Base-by-base conservation (phyloP, 2,113 vertebrate species). In the Channa maculata region DNA sequence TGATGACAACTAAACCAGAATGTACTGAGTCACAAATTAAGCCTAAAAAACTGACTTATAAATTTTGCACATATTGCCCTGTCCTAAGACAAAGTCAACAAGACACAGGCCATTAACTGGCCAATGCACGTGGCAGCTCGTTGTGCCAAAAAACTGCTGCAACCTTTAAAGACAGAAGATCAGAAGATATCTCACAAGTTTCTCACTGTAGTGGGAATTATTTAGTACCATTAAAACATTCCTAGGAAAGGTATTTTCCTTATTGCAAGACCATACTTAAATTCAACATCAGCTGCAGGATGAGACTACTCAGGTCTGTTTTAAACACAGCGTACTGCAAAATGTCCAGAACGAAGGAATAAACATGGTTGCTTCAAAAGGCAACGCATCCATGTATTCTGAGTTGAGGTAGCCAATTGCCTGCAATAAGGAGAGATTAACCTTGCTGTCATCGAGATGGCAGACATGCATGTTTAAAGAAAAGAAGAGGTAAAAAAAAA, bases 381-480 rank as follows among this genome's bases (percentile, higher is more conserved):
- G 24, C 24, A 24, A 24, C 45, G 75, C 66, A 71, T 65, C 72
- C 39, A 37, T 9, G 58, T 48, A 86, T 90, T 65, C 39, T 84
- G 84, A 86, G 71, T 54, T 36, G 52, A 84, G 61, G 53, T 52
- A 79, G 61, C 65, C 73, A 67, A 53, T 80, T 79, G 43, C 48
- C 46, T 84, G 84, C 48, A 5, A n/a, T 9, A 71, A 85, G 84
- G 85, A 88, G 79, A 93, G 92, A 94, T 93, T 95, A 95, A 94
- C 94, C 95, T 94, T 93, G 92, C 91, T 90, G 86, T 77, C 85
- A 61, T 88, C 36, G 58, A 70, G 80, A 86, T 71, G 87, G 79
- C 79, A 91, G 80, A 91, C 79, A 52, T 61, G 11, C 66, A 3
- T 88, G 13, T 91, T 83, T 24, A 24, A 24, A 24, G 24, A 24